These are phyloP conservation scores for Odontesthes bonariensis DNA, from an alignment of 2,113 vertebrate species.

Conservation along the genomic window DNA sequence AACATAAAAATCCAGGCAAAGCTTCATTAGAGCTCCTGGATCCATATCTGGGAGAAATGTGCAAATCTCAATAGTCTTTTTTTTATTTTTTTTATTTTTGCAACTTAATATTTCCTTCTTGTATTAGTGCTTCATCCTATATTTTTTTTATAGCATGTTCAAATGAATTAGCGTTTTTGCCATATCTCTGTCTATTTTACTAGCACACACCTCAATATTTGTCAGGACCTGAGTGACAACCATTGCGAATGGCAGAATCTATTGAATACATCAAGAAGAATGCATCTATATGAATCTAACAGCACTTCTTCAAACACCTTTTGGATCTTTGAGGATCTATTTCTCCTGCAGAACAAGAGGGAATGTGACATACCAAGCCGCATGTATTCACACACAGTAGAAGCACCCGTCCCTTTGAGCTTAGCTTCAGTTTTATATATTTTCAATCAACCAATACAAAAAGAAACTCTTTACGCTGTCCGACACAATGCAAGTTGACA, in stretches of 20 bases:
- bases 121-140: conserved; percentile 9
- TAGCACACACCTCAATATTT: conserved; percentile 79
- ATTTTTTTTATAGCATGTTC: conserved; percentile 20
- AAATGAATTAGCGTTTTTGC: conserved; percentile 35
- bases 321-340: conserved; percentile 23
- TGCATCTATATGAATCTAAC: conserved; percentile 38
- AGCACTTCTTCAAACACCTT: conserved; percentile 48
- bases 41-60: conserved; percentile 26
- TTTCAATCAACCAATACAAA: conserved; percentile 63
- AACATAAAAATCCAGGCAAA: conserved; percentile 15
- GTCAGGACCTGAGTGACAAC: conserved; percentile 80
- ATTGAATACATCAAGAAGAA: conserved; percentile 82
- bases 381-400: conserved; percentile 78
- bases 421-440: conserved; percentile 63
- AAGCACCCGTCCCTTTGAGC: conserved; percentile 61
- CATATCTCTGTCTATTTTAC: conserved; percentile 69
- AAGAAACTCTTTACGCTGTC: conserved; percentile 77
- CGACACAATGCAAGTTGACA: conserved; percentile 98
- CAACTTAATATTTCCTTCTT: conserved; percentile 15
- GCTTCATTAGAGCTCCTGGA: conserved; percentile 3
- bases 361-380: conserved; percentile 51
- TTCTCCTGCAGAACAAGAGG: conserved; percentile 36
- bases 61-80: conserved; percentile 6
- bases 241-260: conserved; percentile 96
- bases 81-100: not conserved